Conservation (phyloP, 2,113 vertebrate genomes). For the Genyomyrus donnyi region DNA sequence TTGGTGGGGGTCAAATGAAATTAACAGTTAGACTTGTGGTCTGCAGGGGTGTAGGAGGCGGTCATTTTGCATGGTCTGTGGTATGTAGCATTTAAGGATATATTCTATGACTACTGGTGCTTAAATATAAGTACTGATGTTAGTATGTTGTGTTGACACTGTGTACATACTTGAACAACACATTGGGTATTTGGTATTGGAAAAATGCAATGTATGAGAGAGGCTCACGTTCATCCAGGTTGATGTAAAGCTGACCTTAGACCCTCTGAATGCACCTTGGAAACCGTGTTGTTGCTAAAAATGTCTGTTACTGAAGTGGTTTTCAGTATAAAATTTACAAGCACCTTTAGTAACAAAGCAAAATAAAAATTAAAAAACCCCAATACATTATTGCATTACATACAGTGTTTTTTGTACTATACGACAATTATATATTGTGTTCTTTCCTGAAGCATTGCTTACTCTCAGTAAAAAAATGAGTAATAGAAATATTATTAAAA, state of each 20-base stretch:
- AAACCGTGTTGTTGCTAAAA: not conserved
- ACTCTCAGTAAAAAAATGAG: not conserved
- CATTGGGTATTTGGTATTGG: not conserved
- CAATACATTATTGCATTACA: not conserved
- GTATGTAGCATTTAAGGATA: not conserved
- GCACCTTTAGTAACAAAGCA: not conserved
- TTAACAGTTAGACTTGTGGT: not conserved
- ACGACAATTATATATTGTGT: not conserved
- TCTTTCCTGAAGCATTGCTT: not conserved
- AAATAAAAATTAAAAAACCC: not conserved
- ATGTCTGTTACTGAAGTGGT: not conserved
- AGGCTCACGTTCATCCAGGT: not conserved
- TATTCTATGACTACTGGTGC: not conserved
- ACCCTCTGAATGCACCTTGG: not conserved
- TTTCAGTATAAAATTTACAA: not conserved
- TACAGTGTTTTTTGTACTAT: not conserved
- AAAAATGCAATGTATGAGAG: not conserved
- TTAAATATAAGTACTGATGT: not conserved
- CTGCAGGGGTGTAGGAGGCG: not conserved
- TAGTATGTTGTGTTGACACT: not conserved
- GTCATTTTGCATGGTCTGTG: not conserved
- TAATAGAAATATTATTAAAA: not conserved
- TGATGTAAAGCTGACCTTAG: not conserved
- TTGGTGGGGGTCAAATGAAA: not conserved
- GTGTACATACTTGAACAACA: not conserved